Conservation (phyloP, 2,113 vertebrate genomes). For the Cathartes aura region DNA sequence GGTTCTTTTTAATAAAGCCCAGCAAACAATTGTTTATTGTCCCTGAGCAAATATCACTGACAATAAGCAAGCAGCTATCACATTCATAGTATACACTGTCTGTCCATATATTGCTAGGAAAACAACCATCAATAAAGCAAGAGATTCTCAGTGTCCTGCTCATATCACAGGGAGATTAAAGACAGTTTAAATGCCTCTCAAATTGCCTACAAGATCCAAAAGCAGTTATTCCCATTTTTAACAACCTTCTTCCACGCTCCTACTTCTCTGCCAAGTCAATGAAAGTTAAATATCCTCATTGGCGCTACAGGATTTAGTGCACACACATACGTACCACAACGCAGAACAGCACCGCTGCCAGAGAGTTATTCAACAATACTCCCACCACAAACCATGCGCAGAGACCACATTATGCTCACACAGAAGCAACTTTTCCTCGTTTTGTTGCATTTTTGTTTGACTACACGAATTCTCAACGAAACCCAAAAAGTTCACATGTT, state of each 20-base stretch:
- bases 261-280: background rate
- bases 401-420: background rate
- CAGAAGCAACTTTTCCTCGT: background rate
- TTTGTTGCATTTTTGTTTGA: background rate
- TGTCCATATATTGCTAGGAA: background rate
- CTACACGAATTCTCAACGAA: background rate
- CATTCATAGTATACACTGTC: background rate
- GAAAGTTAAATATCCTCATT: background rate
- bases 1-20: slow-evolving; percentile 21
- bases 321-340: fast-evolving
- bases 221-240: background rate
- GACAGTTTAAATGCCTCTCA: background rate
- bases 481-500: background rate
- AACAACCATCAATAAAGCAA: background rate
- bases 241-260: background rate
- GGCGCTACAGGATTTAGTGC: background rate
- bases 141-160: background rate
- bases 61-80: background rate
- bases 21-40: background rate
- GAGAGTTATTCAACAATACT: background rate
- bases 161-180: background rate
- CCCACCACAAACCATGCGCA: background rate
- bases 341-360: background rate
- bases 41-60: background rate
- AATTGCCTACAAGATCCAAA: background rate